Conservation (phyloP, 2,888 invertebrate species). For the Anagyrus pseudococci region DNA sequence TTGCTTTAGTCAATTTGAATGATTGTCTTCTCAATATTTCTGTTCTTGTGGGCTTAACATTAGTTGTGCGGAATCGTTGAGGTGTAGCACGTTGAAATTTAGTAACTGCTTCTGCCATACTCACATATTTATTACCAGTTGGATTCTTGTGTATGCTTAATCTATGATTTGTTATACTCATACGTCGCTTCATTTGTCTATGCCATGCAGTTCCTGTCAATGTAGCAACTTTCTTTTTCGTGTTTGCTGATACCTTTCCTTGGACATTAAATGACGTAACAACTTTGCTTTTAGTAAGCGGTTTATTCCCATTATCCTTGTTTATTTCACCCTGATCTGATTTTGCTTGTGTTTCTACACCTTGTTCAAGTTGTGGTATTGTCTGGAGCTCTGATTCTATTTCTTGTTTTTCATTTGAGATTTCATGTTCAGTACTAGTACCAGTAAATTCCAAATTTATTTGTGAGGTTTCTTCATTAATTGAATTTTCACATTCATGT, state of each 20-base stretch:
- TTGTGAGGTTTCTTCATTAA: constrained; percentile 21
- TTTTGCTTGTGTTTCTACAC: neutral
- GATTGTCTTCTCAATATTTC: constrained; percentile 41
- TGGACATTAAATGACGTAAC: constrained; percentile 14
- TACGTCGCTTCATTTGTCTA: constrained; percentile 30
- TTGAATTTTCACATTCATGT: neutral
- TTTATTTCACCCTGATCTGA: neutral
- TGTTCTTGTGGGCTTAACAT: constrained; percentile 46
- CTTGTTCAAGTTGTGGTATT: neutral
- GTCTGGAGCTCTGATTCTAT: constrained; percentile 12
- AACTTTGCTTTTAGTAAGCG: constrained; percentile 15
- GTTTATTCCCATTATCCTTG: neutral
- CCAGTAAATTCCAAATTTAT: constrained; percentile 28
- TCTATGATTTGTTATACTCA: constrained; percentile 44
- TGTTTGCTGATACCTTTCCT: no score
- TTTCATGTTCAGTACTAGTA: constrained; percentile 24
- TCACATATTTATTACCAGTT: constrained; percentile 55
- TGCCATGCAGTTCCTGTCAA: constrained; percentile 35
- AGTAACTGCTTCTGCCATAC: constrained; percentile 65
- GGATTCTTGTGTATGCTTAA: constrained; percentile 42
- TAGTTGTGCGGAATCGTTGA: constrained; percentile 62
- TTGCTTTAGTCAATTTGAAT: constrained; percentile 48
- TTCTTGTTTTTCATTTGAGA: constrained; percentile 24
- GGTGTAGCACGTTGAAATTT: constrained; percentile 66
- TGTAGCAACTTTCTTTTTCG: constrained; percentile 29